Conservation (phyloP, 2,888 invertebrate genomes). For the Acleris emargana region DNA sequence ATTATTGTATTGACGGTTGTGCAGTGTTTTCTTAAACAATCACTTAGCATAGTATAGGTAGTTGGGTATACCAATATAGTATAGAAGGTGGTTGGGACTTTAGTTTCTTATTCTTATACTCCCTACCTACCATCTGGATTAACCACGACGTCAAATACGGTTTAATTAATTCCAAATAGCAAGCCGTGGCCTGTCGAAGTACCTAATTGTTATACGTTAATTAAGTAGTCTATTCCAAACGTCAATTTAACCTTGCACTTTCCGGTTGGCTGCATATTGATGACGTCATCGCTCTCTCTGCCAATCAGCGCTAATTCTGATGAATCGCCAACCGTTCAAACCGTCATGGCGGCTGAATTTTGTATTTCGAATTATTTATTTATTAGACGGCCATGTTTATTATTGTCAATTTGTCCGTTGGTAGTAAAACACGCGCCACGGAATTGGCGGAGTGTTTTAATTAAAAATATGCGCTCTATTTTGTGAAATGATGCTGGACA, state of each 20-base stretch:
- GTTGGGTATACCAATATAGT: no score
- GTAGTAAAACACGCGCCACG: conserved; percentile 9
- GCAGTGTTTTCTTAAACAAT: background rate
- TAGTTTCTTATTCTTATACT: no score
- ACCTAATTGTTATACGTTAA: no score
- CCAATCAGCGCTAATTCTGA: conserved; percentile 76
- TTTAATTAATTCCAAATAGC: background rate
- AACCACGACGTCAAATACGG: no score
- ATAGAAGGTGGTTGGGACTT: no score
- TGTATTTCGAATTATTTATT: conserved; percentile 57
- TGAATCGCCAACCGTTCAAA: conserved; percentile 58
- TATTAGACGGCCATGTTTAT: conserved; percentile 42
- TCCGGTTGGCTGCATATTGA: conserved; percentile 58
- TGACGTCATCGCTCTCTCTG: conserved; percentile 71
- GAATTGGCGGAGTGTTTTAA: conserved; percentile 24
- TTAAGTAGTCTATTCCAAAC: no score
- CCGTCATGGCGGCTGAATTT: conserved; percentile 54
- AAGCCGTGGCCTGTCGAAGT: no score
- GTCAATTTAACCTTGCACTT: conserved; percentile 22
- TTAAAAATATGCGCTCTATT: conserved; percentile 27
- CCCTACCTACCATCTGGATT: no score
- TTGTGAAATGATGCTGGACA: background rate
- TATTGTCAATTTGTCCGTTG: conserved; percentile 29
- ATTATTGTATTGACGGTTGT: background rate
- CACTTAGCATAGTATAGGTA: background rate